These are phyloP conservation scores for Lota lota DNA, from an alignment of 2,113 vertebrate genomes.

Conservation along the genomic window DNA sequence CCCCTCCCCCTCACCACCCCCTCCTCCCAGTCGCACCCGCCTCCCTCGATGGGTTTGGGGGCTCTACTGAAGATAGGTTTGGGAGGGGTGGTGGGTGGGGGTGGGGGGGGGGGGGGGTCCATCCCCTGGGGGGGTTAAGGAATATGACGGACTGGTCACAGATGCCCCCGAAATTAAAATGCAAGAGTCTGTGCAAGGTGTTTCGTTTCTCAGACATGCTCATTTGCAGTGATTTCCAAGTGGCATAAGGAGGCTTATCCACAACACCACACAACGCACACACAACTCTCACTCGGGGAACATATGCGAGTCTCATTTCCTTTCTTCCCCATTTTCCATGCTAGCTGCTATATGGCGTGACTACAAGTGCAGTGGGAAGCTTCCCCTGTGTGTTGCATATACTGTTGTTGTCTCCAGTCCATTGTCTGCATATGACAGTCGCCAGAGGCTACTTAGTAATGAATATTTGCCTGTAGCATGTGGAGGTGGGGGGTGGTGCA, in stretches of 20 bases:
- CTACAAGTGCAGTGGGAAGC: constrained; percentile 61
- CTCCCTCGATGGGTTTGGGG: constrained; percentile 55
- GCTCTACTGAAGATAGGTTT: constrained; percentile 63
- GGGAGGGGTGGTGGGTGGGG: constrained; percentile 23
- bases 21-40: constrained; percentile 8
- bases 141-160: constrained; percentile 72
- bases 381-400: constrained; percentile 43
- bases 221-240: constrained; percentile 62
- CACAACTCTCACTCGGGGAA: constrained; percentile 37
- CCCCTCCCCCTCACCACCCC: constrained; percentile 22
- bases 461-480: constrained; percentile 71
- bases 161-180: constrained; percentile 78
- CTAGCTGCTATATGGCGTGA: constrained; percentile 34
- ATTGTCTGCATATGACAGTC: constrained; percentile 70
- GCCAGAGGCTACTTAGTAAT: constrained; percentile 74
- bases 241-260: constrained; percentile 66
- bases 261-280: constrained; percentile 28
- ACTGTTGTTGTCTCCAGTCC: constrained; percentile 59
- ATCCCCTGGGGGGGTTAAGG: constrained; percentile 64
- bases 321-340: not conserved
- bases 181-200: constrained; percentile 68
- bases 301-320: constrained; percentile 57
- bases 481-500: constrained; percentile 10
- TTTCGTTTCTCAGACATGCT: constrained; percentile 69
- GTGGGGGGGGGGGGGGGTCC: constrained; percentile 4